phyloP scores from a whole-genome alignment of 1,140 invertebrate species.

The Drosophila kanapiae region DNA sequence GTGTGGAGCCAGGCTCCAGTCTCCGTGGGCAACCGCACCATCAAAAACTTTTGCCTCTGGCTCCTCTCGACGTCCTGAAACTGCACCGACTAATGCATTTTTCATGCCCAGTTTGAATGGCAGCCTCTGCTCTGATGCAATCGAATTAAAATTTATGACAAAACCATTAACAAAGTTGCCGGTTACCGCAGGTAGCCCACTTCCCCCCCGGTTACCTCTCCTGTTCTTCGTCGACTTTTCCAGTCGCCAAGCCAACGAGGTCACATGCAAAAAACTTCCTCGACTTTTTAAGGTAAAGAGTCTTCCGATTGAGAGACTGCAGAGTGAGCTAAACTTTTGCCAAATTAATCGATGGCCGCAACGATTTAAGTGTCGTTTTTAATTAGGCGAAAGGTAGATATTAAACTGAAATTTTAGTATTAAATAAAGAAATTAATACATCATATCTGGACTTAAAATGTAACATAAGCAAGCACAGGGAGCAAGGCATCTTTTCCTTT shows the following conservation, averaged over 20 bases:
- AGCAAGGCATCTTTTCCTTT: neutral
- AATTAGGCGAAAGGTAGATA: conserved; percentile 42
- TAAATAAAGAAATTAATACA: neutral
- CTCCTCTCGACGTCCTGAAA: conserved; percentile 3
- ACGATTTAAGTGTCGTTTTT: conserved; percentile 55
- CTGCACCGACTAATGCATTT: conserved; percentile 70
- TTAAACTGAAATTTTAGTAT: neutral
- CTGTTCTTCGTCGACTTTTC: neutral
- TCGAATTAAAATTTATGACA: conserved; percentile 84
- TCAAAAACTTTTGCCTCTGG: conserved; percentile 61
- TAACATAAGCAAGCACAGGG: neutral
- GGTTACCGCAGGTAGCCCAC: conserved; percentile 4
- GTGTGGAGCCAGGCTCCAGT: conserved; percentile 16
- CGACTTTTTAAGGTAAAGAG: conserved; percentile 4
- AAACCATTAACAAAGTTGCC: conserved; percentile 82
- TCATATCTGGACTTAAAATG: neutral
- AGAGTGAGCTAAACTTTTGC: conserved; percentile 39
- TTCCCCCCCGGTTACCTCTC: neutral
- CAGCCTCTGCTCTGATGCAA: conserved; percentile 64
- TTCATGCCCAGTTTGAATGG: conserved; percentile 54
- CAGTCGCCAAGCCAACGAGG: conserved; percentile 47
- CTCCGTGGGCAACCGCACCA: conserved; percentile 62
- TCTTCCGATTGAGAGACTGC: conserved; percentile 42
- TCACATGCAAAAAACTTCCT: conserved; percentile 73
- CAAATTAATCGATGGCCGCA: conserved; percentile 64